phyloP scores from a whole-genome alignment of 1,140 invertebrate genomes.

The Brachionus koreanus region DNA sequence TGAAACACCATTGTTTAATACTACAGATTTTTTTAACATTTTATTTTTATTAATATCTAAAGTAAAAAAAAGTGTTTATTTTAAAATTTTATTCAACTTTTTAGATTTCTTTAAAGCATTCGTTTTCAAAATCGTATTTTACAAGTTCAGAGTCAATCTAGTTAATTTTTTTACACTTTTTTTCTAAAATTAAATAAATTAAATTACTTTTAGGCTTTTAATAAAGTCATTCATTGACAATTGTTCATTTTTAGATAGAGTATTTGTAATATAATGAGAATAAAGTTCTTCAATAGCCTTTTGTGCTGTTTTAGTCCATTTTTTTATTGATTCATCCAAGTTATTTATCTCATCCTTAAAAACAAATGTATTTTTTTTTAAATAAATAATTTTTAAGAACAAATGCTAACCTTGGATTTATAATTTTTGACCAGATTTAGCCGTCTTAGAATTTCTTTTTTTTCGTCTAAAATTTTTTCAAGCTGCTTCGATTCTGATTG shows the following conservation, averaged over 20 bases:
- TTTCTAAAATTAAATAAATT: not conserved
- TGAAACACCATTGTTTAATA: not conserved
- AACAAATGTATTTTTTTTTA: not conserved
- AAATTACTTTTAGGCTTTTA: slow-evolving; percentile 15
- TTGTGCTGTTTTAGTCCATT: slow-evolving; percentile 29
- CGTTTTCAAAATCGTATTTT: not conserved
- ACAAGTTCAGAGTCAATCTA: slow-evolving; percentile 6
- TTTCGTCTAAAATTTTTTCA: slow-evolving; percentile 27
- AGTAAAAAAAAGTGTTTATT: not conserved
- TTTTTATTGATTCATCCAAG: slow-evolving; percentile 12
- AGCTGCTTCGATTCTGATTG: not conserved
- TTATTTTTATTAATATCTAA: not conserved
- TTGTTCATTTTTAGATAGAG: not conserved
- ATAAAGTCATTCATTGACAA: not conserved
- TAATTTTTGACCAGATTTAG: slow-evolving; percentile 26
- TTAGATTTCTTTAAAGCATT: not conserved
- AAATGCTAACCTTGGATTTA: not conserved
- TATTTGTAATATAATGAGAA: not conserved
- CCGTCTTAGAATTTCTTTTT: slow-evolving; percentile 19
- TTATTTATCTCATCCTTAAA: not conserved
- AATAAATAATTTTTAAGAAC: not conserved
- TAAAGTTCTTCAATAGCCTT: slow-evolving; percentile 27
- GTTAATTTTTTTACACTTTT: not conserved
- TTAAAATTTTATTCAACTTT: not conserved
- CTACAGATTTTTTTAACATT: not conserved